Evolutionary conservation across 92 coral and sea anemone genomes (phyloP), one percentile per base, ranked within the genome.

Genomic region (Paramuricea clavata): DNA sequence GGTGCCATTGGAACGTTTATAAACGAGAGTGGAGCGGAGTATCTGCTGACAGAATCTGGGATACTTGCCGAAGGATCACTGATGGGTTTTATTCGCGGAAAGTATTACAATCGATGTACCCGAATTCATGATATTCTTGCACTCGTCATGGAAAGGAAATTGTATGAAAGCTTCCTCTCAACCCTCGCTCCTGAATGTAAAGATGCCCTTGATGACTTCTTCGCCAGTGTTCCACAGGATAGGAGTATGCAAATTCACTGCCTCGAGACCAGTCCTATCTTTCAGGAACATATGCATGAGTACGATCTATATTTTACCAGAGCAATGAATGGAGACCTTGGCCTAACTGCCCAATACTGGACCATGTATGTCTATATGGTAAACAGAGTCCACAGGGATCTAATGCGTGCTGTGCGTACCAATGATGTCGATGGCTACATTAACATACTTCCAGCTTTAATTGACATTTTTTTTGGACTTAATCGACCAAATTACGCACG

Each of bases 401-500:
- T 30, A 6, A 68, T 68, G 39, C 39, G 21, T 28, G 74, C 74
- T 68, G 41, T 68, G 34, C 19, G 31, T 61, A 61, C 69, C 2
- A 61, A 31, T 28, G 74, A 68, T 68, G 39, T 30, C 74, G 21
- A 32, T 68, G n/a, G 74, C 43, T 68, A 68, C 74, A 68, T 68
- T 17, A 68, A 23, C 74, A 68, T 68, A 68, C 74, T 68, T 16
- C 74, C 39, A 32, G 74, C 43, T 36, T 11, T 68, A 22, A 31
- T 68, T 68, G 71, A 26, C 33, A 64, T 64, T 19, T 64, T 64
- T 26, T 26, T 39, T 39, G 9, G 9, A 32, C 74, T 68, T 7
- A 68, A 32, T 32, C 74, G 74, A 28, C 74, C 35, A 68, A 68
- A 68, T 28, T 68, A 68, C 27, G 74, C 74, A 28, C 74, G 74